Evolutionary conservation across 2,888 invertebrate species (phyloP).

Genomic region (Pycnomerus fuliginosus): DNA sequence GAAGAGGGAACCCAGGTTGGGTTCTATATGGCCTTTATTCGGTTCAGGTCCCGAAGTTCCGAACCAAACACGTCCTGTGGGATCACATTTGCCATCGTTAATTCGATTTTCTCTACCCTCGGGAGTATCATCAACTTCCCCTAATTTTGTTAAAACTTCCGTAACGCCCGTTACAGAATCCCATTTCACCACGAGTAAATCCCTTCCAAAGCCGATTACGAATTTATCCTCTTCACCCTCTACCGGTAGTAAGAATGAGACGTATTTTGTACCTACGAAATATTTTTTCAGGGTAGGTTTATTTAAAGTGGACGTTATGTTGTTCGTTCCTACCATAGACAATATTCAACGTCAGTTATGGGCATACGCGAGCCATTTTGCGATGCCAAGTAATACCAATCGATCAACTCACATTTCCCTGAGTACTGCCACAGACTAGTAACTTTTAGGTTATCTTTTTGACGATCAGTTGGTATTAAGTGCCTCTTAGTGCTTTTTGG

Average conservation of each 20-base stretch:
- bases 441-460: too few species aligned
- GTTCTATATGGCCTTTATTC: constrained; percentile 25
- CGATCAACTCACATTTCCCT: too few species aligned
- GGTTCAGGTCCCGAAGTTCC: constrained; percentile 35
- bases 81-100: constrained; percentile 77
- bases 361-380: too few species aligned
- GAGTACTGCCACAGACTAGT: too few species aligned
- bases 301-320: too few species aligned
- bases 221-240: constrained; percentile 60
- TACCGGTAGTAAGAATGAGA: constrained; percentile 62
- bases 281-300: too few species aligned
- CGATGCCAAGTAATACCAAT: too few species aligned
- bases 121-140: constrained; percentile 59
- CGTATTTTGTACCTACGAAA: too few species aligned
- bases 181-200: constrained; percentile 64
- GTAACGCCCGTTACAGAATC: constrained; percentile 56
- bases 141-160: constrained; percentile 53
- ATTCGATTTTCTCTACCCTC: constrained; percentile 58
- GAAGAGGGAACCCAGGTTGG: constrained; percentile 33
- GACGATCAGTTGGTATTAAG: too few species aligned
- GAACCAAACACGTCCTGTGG: constrained; percentile 67
- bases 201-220: constrained; percentile 60
- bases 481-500: too few species aligned
- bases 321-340: too few species aligned
- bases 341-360: too few species aligned